Evolutionary conservation across 92 coral and sea anemone genomes (phyloP), one percentile per base, ranked within the genome.

Genomic region (Plumapathes pennacea): DNA sequence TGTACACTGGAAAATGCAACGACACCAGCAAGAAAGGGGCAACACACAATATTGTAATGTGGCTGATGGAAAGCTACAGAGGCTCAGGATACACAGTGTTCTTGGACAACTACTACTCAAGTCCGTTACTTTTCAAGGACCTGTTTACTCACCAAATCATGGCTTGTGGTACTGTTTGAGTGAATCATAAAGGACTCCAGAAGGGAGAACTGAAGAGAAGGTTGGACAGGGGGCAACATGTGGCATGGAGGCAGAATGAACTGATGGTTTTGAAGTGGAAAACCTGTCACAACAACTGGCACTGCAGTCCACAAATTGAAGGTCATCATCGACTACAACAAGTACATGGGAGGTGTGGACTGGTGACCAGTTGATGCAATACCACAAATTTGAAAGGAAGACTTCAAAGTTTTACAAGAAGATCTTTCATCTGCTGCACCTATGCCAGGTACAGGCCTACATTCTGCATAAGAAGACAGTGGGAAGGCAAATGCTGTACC

Each of bases 331-430:
- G 60, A 47, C 15, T 70, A 70, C 43, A 78, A 43, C 59, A 6
- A 46, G 19, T 58, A 23, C 34, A 81, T 73, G 81, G 56, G 56
- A 50, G 75, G 86, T 15, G 69, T 79, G 2, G 76, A 80, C 40
- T 38, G 58, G 48, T n/a, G 78, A 78, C 14, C 78, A 78, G 50
- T 52, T 62, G 32, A 72, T 77, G 12, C 31, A 39, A 1, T 69
- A 77, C 71, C 70, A 56, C 24, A 24, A 77, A 2, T 28, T 61
- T 66, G 46, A 71, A 25, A 44, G 22, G 36, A 61, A 59, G 50
- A n/a, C 71, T n/a, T 13, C 54, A n/a, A 68, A 76, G 33, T 67
- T 63, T 71, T 69, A 66, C 78, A 78, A 70, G 53, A 46, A 55
- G 20, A 60, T 78, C 8, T 53, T 60, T 42, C 61, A 65, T 69